These are phyloP conservation scores for Struthio camelus DNA, from an alignment of 2,113 vertebrate genomes.

Conservation along the genomic window DNA sequence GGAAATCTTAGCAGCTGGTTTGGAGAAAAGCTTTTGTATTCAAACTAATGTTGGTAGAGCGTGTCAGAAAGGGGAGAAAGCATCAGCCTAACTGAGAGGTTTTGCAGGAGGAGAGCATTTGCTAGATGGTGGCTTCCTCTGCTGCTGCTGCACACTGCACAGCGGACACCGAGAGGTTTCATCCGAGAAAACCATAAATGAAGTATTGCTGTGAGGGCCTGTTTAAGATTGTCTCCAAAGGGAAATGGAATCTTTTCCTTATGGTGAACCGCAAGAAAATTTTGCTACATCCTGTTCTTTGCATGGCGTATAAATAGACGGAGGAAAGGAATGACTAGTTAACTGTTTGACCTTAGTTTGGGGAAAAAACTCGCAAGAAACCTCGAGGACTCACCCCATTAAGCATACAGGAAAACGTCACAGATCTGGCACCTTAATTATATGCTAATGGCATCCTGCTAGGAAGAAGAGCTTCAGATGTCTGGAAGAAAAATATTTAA, in stretches of 20 bases:
- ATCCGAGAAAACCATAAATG: background rate
- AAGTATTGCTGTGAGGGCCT: background rate
- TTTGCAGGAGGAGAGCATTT: background rate
- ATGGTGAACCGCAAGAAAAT: slow-evolving; percentile 40
- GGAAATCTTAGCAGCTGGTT: background rate
- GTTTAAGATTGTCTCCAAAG: slow-evolving; percentile 10
- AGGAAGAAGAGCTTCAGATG: slow-evolving; percentile 2
- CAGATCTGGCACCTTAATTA: slow-evolving; percentile 35
- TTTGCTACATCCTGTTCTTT: slow-evolving; percentile 37
- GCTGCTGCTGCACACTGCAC: background rate
- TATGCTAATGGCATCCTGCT: slow-evolving; percentile 38
- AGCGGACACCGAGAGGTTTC: background rate
- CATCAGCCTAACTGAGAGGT: background rate
- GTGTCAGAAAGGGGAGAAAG: background rate
- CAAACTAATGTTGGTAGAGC: background rate
- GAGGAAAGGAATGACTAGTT: slow-evolving; percentile 10
- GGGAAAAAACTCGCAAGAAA: background rate
- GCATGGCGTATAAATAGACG: background rate
- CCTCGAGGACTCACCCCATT: slow-evolving; percentile 26
- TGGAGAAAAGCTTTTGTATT: background rate
- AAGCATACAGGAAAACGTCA: slow-evolving; percentile 12
- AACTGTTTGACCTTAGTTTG: slow-evolving; percentile 24
- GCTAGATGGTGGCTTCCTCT: background rate
- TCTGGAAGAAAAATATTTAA: slow-evolving; percentile 6
- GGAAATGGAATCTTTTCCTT: slow-evolving; percentile 50